These are phyloP conservation scores for Manduca sexta DNA, from an alignment of 1,140 invertebrate species.

Conservation along the genomic window DNA sequence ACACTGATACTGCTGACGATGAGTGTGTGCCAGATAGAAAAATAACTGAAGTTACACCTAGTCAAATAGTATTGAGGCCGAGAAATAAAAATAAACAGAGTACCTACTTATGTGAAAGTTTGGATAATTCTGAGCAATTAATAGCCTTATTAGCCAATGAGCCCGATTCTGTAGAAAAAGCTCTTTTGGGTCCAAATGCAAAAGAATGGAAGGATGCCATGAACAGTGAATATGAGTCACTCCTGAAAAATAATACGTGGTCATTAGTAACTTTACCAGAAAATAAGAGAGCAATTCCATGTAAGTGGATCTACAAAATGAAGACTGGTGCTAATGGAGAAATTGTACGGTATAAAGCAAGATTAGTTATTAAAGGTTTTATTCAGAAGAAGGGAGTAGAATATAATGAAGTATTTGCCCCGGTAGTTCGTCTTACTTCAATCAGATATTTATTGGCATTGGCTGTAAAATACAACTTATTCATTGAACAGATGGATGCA, in stretches of 20 bases:
- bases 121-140: too few relatives aligned
- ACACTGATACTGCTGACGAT: too few relatives aligned
- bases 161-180: slow-evolving; percentile 16
- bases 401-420: slow-evolving; percentile 16
- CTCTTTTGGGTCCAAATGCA: slow-evolving; percentile 13
- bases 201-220: slow-evolving; percentile 23
- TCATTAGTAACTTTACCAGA: slow-evolving; percentile 14
- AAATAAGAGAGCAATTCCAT: slow-evolving; percentile 13
- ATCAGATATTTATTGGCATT: slow-evolving; percentile 10
- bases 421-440: slow-evolving; percentile 13
- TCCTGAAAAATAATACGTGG: slow-evolving; percentile 23
- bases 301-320: too few relatives aligned
- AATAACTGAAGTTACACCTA: neutral
- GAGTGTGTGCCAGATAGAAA: too few relatives aligned
- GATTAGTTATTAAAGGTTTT: slow-evolving; percentile 15
- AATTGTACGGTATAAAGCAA: slow-evolving; percentile 11
- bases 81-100: slow-evolving; percentile 12
- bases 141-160: slow-evolving; percentile 8
- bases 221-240: slow-evolving; percentile 15
- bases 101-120: slow-evolving; percentile 8
- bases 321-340: slow-evolving; percentile 12
- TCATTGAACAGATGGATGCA: slow-evolving; percentile 23
- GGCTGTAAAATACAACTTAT: slow-evolving; percentile 4
- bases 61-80: slow-evolving; percentile 14
- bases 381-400: slow-evolving; percentile 11